phyloP scores from a whole-genome alignment of 2,888 invertebrate species.

The Tetanocera ferruginea region DNA sequence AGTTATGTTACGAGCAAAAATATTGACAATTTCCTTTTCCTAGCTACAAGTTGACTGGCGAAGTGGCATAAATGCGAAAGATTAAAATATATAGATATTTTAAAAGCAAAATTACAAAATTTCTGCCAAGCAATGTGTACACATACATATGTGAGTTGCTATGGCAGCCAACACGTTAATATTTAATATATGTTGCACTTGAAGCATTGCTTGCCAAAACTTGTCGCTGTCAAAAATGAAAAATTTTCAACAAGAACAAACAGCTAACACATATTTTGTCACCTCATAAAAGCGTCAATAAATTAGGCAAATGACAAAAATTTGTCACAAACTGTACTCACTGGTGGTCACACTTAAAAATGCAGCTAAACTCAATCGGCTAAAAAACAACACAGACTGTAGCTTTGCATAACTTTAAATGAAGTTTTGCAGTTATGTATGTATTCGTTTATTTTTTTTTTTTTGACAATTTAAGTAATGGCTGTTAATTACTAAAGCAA shows the following conservation, averaged over 20 bases:
- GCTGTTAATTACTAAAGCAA: background rate
- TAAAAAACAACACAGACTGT: too few species aligned
- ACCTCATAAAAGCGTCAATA: conserved; percentile 26
- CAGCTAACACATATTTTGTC: background rate
- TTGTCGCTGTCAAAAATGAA: background rate
- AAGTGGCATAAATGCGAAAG: too few species aligned
- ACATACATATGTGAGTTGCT: background rate
- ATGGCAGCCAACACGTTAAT: background rate
- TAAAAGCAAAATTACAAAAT: too few species aligned
- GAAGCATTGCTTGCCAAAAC: too few species aligned
- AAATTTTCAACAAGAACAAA: conserved; percentile 2
- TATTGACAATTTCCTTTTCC: conserved; percentile 34
- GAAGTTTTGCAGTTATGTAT: too few species aligned
- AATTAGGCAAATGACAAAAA: conserved; percentile 9
- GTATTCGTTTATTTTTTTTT: too few species aligned
- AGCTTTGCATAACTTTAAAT: too few species aligned
- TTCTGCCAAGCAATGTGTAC: too few species aligned
- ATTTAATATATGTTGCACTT: background rate
- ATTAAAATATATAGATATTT: too few species aligned
- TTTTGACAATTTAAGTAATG: background rate
- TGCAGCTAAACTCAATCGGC: too few species aligned
- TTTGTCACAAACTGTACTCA: background rate
- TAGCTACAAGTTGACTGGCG: background rate
- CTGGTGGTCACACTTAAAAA: background rate
- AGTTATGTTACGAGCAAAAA: conserved; percentile 21